Conservation (phyloP, 2,797 vertebrate species). For the Octomys mimax region DNA sequence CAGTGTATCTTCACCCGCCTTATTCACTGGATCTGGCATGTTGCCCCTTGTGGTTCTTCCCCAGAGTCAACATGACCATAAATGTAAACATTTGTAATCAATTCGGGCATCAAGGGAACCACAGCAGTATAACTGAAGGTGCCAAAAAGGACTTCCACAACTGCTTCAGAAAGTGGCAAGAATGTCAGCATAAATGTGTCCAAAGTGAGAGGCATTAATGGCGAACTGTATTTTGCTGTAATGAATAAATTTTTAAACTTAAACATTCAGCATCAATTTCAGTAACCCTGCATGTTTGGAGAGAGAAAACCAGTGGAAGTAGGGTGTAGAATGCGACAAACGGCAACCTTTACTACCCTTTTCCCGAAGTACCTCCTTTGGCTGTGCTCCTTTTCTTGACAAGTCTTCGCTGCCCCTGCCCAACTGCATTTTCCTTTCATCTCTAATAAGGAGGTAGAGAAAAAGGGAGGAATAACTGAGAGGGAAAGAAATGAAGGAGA, state of each 20-base stretch:
- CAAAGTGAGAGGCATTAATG: background rate
- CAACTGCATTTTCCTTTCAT: background rate
- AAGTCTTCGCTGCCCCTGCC: background rate
- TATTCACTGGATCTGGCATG: background rate
- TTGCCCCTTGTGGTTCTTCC: background rate
- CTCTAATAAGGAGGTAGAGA: background rate
- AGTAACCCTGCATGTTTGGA: background rate
- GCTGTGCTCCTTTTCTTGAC: background rate
- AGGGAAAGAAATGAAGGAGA: background rate
- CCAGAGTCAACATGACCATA: background rate
- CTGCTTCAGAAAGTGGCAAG: background rate
- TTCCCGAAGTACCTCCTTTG: background rate
- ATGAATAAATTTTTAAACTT: background rate
- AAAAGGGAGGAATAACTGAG: background rate
- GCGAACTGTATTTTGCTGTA: background rate
- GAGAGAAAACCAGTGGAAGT: background rate
- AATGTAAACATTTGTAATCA: background rate
- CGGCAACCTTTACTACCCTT: background rate
- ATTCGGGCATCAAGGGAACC: background rate
- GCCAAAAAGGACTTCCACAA: background rate
- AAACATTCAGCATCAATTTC: background rate
- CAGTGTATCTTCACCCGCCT: background rate
- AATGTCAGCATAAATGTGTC: background rate
- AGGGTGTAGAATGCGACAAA: background rate
- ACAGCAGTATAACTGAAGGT: background rate